Conservation (phyloP, 1,140 invertebrate species). For the Cyphomyrmex costatus region DNA sequence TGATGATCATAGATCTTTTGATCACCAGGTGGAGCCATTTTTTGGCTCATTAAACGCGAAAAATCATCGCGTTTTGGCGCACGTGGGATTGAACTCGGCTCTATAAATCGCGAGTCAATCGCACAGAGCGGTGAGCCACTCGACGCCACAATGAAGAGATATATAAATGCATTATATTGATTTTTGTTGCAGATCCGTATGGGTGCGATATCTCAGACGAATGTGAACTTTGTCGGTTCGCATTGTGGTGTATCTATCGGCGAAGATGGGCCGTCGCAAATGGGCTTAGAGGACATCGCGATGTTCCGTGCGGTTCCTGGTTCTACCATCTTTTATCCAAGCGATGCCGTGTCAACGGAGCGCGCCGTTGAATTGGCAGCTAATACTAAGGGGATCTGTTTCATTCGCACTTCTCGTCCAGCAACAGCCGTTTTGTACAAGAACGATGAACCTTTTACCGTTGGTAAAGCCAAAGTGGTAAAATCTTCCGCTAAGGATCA, state of each 20-base stretch:
- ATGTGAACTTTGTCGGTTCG: slow-evolving; percentile 98
- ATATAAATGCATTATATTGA: slow-evolving; percentile 41
- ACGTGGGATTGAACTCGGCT: too few relatives aligned
- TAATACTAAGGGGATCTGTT: slow-evolving; percentile 98
- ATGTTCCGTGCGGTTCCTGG: slow-evolving; percentile 97
- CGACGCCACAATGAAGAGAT: too few relatives aligned
- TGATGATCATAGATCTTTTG: too few relatives aligned
- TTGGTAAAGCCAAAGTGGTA: slow-evolving; percentile 94
- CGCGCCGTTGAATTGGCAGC: slow-evolving; percentile 98
- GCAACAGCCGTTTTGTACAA: slow-evolving; percentile 95
- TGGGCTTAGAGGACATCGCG: slow-evolving; percentile 99
- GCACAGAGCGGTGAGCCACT: too few relatives aligned
- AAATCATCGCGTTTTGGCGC: too few relatives aligned
- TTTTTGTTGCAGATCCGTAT: slow-evolving; percentile 93
- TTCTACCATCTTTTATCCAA: slow-evolving; percentile 98
- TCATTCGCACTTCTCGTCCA: slow-evolving; percentile 98
- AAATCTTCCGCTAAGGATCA: slow-evolving; percentile 91
- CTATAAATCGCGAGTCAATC: too few relatives aligned
- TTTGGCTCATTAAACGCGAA: too few relatives aligned
- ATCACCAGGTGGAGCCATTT: too few relatives aligned
- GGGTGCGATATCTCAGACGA: slow-evolving; percentile 99
- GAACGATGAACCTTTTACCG: slow-evolving; percentile 94
- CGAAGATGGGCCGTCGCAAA: slow-evolving; percentile 99
- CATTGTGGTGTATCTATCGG: slow-evolving; percentile 98
- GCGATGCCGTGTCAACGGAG: slow-evolving; percentile 97